phyloP scores from a whole-genome alignment of 2,797 vertebrate genomes.

The Gambelia wislizenii region DNA sequence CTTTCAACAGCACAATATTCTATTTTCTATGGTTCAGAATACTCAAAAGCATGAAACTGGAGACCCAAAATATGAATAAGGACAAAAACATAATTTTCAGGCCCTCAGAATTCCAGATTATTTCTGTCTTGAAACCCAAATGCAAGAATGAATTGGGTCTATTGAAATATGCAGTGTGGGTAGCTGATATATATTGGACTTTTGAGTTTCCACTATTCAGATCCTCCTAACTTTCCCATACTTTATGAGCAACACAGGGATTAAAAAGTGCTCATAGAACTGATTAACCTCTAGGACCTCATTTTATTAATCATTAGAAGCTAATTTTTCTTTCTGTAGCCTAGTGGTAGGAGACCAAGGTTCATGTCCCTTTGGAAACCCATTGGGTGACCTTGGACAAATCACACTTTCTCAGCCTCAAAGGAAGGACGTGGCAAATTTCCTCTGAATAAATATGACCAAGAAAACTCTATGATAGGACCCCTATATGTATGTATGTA shows the following conservation, averaged over 20 bases:
- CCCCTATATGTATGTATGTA: too few species aligned
- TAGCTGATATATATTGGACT: neutral
- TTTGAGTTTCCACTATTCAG: neutral
- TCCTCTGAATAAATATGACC: too few species aligned
- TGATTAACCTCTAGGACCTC: neutral
- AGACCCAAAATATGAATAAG: neutral
- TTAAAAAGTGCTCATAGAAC: conserved; percentile 7
- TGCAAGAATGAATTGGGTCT: neutral
- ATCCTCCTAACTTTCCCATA: neutral
- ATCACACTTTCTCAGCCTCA: too few species aligned
- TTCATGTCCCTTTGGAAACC: too few species aligned
- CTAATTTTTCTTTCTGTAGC: neutral
- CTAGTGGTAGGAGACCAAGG: too few species aligned
- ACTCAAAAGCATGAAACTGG: neutral
- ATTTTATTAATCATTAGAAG: too few species aligned
- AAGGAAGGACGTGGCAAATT: too few species aligned
- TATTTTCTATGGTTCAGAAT: neutral
- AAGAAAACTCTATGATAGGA: too few species aligned
- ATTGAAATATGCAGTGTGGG: neutral
- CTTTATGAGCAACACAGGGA: neutral
- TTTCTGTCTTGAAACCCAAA: neutral
- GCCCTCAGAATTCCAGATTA: neutral
- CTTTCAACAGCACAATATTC: neutral
- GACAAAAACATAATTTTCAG: neutral
- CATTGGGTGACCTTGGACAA: too few species aligned